Evolutionary conservation across 2,113 vertebrate species (phyloP), one percentile per base, ranked within the genome.

Genomic region (Jaculus jaculus): DNA sequence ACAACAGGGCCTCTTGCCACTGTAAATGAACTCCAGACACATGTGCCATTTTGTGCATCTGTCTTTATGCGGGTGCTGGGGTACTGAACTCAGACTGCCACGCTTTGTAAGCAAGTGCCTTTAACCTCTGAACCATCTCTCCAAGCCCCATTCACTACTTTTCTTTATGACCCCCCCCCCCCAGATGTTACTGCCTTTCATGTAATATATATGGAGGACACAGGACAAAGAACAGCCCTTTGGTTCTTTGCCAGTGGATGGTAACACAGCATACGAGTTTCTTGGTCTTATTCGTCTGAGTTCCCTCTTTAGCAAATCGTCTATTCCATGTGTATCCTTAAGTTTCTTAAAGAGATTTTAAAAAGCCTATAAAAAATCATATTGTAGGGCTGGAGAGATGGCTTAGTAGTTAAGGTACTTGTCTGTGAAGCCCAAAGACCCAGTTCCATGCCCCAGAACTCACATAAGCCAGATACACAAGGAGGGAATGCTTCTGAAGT

Each of bases 311-410:
- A 75, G 47, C 51, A 92, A 20, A 23, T 79, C 51, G 78, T 28
- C 32, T 73, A 81, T 88, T 39, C 18, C 5, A 68, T 37, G 28
- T 47, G 37, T 68, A 72, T 37, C 72, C 16, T 39, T 58, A 90
- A 34, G 47, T 89, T 61, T 88, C 65, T 89, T 72, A 77, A 68
- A 84, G 34, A 90, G 73, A 84, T 42, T 15, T 81, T 84, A 87
- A 78, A 28, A 12, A 73, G 68, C 85, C 34, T 30, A 73, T 34
- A 65, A 79, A 73, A 47, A 89, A 83, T 9, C 16, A 82, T 87
- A 86, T 39, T 51, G 47, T 69, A 54, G 8, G 6, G 23, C 79
- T 24, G 5, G n/a, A 16, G 24, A 81, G 60, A 63, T 20, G 28
- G 18, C 20, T 66, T 37, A 16, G 18, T 32, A 11, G 30, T 18